Evolutionary conservation across 2,113 vertebrate genomes (phyloP).

Genomic region (Terrapene triunguis): DNA sequence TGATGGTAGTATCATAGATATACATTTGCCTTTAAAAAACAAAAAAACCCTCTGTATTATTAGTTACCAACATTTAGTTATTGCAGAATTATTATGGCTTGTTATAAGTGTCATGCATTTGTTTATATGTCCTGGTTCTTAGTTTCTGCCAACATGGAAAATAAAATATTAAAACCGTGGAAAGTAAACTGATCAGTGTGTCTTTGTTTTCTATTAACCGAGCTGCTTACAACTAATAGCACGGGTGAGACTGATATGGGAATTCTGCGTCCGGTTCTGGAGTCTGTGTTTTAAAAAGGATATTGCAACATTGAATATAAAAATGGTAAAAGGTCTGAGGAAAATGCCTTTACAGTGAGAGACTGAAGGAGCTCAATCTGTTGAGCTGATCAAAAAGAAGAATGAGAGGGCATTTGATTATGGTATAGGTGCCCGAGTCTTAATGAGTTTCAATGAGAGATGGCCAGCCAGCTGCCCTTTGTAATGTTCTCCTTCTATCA

Average conservation of each 20-base stretch:
- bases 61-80: slow-evolving; percentile 43
- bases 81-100: slow-evolving; percentile 47
- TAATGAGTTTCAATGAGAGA: background rate
- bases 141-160: background rate
- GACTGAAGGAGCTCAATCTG: slow-evolving; percentile 10
- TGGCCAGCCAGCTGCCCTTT: background rate
- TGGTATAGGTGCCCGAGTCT: background rate
- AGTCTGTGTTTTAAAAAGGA: background rate
- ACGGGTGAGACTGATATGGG: background rate
- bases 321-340: background rate
- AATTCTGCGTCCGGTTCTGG: background rate
- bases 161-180: background rate
- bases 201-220: background rate
- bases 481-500: background rate
- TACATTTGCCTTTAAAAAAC: slow-evolving; percentile 27
- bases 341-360: background rate
- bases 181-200: background rate
- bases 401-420: background rate
- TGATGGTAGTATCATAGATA: background rate
- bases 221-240: background rate
- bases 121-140: slow-evolving; percentile 20
- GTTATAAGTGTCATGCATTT: background rate
- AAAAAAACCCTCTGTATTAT: background rate
- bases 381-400: slow-evolving; percentile 32
- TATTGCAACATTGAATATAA: background rate